Percentiles rank a stretch among this genome's conserved stretches.
Evolutionary conservation across 2,888 invertebrate genomes (phyloP).

Genomic region (Calephelis perditalis): DNA sequence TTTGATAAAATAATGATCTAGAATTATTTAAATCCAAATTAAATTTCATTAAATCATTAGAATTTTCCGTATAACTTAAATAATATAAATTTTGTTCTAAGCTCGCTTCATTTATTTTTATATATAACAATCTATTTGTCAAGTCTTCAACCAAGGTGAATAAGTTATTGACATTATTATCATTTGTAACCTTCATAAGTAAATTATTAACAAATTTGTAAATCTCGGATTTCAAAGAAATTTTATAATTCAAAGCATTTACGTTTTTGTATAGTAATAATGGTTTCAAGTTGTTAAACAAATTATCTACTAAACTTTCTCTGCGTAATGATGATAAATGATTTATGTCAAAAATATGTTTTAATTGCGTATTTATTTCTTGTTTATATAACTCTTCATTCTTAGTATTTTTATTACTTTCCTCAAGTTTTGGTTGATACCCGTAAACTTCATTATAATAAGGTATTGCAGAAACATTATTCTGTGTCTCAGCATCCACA

Average conservation of each 20-base stretch:
- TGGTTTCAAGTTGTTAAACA: conserved; percentile 28
- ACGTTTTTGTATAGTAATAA: conserved; percentile 23
- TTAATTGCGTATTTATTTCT: conserved; percentile 32
- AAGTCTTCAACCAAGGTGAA: neutral
- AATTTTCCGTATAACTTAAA: neutral
- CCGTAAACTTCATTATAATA: neutral
- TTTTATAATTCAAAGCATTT: conserved; percentile 30
- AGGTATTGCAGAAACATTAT: neutral
- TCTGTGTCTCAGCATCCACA: conserved; percentile 14
- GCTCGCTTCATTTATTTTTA: neutral
- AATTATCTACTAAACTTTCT: conserved; percentile 23
- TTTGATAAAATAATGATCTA: neutral
- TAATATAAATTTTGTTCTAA: neutral
- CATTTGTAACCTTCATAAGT: neutral
- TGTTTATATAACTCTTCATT: neutral
- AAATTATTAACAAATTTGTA: conserved; percentile 33
- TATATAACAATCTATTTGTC: neutral
- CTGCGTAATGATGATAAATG: conserved; percentile 22
- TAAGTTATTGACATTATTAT: neutral
- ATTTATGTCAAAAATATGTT: conserved; percentile 25
- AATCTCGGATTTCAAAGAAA: conserved; percentile 37
- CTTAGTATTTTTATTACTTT: neutral
- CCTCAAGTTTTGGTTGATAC: neutral
- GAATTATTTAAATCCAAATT: neutral
- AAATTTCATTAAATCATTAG: neutral